Evolutionary conservation across 2,113 vertebrate species (phyloP), one percentile per base, ranked within the genome.

Genomic region (Thymallus thymallus): DNA sequence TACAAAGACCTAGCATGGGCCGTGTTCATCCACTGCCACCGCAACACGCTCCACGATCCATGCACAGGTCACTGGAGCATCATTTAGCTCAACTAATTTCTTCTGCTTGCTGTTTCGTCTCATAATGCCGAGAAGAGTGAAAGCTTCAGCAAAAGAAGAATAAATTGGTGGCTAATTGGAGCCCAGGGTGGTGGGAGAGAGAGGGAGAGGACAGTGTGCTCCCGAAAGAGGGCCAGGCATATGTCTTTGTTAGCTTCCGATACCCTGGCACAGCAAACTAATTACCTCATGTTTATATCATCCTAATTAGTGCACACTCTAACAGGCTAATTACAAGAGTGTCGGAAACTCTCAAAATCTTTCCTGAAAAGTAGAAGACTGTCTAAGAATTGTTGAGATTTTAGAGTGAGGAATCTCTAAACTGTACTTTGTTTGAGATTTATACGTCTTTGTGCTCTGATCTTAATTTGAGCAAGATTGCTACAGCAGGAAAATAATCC

Each of bases 261-360:
- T 85, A 78, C 80, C 80, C 82, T 74, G 81, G 87, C 79, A 81
- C 16, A 46, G 74, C 51, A 73, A 75, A 63, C 82, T 88, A 88
- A 91, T 91, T 90, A 82, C 82, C 82, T 78, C 86, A 80, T 87
- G 81, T 90, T 85, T 86, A 73, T 60, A 79, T 74, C 51, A 69
- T 73, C 63, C 78, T 88, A 89, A 90, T 91, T 87, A 90, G 76
- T 26, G 51, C 71, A 48, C 71, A 73, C 75, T 32, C 69, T 71
- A 75, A 74, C 73, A 58, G 69, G 78, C 78, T 87, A 88, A 91
- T 88, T 88, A 87, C 84, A 84, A 82, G 60, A 45, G 64, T 75
- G 71, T 76, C 1, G 10, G 7, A 18, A 51, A 51, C 48, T 51
- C 48, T 51, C 48, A 5, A 3, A 16, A 51, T 5, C 1, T 0